A percentile compares a stretch with the other conserved stretches of the same genome.
Evolutionary conservation across 37 sponge, comb jelly and placozoan genomes (phyloP).

Genomic region (Hormiphora californensis): DNA sequence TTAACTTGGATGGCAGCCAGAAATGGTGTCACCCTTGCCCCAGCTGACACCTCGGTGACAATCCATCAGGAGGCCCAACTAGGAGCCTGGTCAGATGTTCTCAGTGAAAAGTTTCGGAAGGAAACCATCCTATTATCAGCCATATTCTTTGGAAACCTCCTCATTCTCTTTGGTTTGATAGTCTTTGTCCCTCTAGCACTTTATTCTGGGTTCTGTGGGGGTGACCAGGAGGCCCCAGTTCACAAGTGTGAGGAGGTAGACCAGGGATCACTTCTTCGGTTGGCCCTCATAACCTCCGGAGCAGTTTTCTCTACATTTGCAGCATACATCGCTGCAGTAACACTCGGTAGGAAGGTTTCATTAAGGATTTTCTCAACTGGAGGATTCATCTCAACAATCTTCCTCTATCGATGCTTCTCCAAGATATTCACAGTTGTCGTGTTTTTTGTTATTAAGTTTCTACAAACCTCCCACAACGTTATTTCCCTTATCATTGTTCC

Average conservation of each 20-base stretch:
- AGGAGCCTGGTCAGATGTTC: not conserved
- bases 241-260: not conserved
- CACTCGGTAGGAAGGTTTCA: not conserved
- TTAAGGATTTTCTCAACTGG: not conserved
- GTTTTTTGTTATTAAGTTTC: not conserved
- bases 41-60: not conserved
- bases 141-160: not conserved
- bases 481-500: not conserved
- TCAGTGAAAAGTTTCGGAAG: not conserved
- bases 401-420: constrained; percentile 20
- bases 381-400: not conserved
- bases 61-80: not conserved
- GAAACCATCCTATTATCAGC: constrained; percentile 7
- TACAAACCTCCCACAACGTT: not conserved
- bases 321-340: not conserved
- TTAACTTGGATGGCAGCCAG: not conserved
- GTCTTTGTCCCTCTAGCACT: constrained; percentile 26
- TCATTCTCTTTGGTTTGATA: not conserved
- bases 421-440: not conserved
- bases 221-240: not conserved
- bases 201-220: constrained; percentile 21
- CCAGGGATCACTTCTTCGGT: not conserved
- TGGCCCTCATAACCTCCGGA: not conserved
- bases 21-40: not conserved
- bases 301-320: not conserved